These are phyloP conservation scores for Colletes collaris DNA, from an alignment of 2,888 invertebrate species.

Conservation along the genomic window DNA sequence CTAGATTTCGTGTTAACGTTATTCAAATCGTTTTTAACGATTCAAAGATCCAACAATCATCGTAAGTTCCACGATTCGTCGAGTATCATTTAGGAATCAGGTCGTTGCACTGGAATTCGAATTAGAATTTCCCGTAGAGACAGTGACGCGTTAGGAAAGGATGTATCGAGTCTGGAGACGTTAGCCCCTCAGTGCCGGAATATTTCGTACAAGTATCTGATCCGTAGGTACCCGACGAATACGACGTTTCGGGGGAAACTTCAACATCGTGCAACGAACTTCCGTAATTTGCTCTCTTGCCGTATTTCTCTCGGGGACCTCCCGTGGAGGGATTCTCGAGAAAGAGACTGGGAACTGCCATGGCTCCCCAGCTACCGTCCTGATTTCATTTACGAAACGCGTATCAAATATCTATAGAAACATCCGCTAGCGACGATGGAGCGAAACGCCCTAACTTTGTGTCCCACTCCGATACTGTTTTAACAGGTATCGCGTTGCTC, in stretches of 20 bases:
- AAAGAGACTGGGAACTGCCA: constrained; percentile 49
- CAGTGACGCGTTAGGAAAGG: constrained; percentile 14
- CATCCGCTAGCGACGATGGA: constrained; percentile 7
- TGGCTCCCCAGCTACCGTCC: constrained; percentile 34
- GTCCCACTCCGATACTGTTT: constrained; percentile 13
- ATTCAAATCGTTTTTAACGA: neutral
- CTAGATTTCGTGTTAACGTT: neutral
- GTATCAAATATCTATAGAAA: constrained; percentile 41
- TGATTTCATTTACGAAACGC: constrained; percentile 67
- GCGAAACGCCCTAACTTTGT: constrained; percentile 30
- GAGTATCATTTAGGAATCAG: neutral
- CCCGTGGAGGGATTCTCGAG: constrained; percentile 23
- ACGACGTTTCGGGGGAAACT: constrained; percentile 59
- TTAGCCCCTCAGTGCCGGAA: constrained; percentile 8
- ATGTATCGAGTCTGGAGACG: neutral
- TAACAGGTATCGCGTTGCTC: constrained; percentile 15
- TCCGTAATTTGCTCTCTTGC: constrained; percentile 71
- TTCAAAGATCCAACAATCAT: too few species aligned
- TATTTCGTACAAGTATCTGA: constrained; percentile 35
- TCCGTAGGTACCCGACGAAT: constrained; percentile 33
- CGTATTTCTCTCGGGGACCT: constrained; percentile 63
- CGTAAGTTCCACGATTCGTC: too few species aligned
- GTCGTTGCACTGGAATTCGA: neutral
- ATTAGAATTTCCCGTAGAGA: neutral
- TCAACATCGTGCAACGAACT: constrained; percentile 64